Evolutionary conservation across 2,797 vertebrate genomes (phyloP).

Genomic region (Tarsius wallacei): DNA sequence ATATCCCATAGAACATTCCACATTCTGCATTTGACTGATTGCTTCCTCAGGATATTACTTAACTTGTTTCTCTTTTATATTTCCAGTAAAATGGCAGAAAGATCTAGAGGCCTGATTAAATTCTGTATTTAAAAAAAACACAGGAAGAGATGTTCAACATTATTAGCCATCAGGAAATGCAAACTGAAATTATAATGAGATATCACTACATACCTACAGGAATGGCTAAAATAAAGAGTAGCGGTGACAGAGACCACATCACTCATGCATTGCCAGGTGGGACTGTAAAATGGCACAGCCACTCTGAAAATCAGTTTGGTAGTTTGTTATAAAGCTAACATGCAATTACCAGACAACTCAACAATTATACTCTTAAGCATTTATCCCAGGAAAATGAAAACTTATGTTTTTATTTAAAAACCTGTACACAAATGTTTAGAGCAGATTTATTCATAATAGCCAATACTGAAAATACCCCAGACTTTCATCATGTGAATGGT

Average conservation of each 20-base stretch:
- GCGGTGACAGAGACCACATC: background rate
- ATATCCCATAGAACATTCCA: background rate
- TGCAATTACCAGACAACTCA: background rate
- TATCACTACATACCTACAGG: background rate
- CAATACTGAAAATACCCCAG: conserved; percentile 15
- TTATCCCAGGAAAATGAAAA: conserved; percentile 51
- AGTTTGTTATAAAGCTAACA: background rate
- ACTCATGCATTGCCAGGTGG: background rate
- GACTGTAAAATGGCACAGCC: background rate
- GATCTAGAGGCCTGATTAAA: background rate
- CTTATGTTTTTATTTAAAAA: conserved; percentile 1
- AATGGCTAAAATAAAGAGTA: conserved; percentile 32
- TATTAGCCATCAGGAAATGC: background rate
- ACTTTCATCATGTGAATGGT: background rate
- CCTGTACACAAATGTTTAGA: background rate
- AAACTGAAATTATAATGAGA: conserved; percentile 15
- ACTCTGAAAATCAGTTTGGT: background rate
- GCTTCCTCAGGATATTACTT: background rate
- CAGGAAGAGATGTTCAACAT: conserved; percentile 14
- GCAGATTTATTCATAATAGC: conserved; percentile 41
- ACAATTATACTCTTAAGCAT: background rate
- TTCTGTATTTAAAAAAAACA: background rate
- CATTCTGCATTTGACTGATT: background rate
- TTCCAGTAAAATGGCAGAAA: conserved; percentile 16
- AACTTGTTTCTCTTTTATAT: conserved; percentile 48